These are phyloP conservation scores for Yponomeuta plumbellus DNA, from an alignment of 2,888 invertebrate genomes.

Conservation along the genomic window DNA sequence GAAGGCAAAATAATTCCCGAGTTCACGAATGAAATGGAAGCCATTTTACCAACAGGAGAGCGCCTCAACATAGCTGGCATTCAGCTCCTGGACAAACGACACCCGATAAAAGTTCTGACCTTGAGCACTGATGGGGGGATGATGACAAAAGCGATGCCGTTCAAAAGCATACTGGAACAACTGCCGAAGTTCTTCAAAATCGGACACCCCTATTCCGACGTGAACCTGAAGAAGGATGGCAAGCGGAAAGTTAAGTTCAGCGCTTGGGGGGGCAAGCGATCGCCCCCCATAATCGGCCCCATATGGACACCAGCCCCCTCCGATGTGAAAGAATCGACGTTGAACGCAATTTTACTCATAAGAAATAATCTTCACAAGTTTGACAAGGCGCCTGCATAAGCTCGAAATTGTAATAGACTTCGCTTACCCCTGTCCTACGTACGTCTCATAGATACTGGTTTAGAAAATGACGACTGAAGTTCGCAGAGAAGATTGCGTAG, in stretches of 20 bases:
- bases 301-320: conserved; percentile 59
- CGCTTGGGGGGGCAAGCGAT: conserved; percentile 67
- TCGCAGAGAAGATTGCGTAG: neutral
- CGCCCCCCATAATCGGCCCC: conserved; percentile 67
- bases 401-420: neutral
- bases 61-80: conserved; percentile 46
- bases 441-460: neutral
- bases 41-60: conserved; percentile 42
- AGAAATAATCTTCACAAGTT: conserved; percentile 32
- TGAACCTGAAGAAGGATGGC: conserved; percentile 61
- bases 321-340: conserved; percentile 45
- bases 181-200: conserved; percentile 52
- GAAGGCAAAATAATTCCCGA: conserved; percentile 54
- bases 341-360: conserved; percentile 52
- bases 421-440: neutral
- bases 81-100: conserved; percentile 53
- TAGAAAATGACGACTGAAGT: neutral
- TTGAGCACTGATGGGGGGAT: conserved; percentile 44
- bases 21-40: conserved; percentile 52
- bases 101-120: conserved; percentile 54
- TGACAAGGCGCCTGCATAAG: neutral
- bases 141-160: conserved; percentile 51
- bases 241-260: conserved; percentile 69
- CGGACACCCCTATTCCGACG: conserved; percentile 58
- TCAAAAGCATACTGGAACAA: conserved; percentile 47